Conservation (phyloP, 2,113 vertebrate species). For the Ceratotherium simum region DNA sequence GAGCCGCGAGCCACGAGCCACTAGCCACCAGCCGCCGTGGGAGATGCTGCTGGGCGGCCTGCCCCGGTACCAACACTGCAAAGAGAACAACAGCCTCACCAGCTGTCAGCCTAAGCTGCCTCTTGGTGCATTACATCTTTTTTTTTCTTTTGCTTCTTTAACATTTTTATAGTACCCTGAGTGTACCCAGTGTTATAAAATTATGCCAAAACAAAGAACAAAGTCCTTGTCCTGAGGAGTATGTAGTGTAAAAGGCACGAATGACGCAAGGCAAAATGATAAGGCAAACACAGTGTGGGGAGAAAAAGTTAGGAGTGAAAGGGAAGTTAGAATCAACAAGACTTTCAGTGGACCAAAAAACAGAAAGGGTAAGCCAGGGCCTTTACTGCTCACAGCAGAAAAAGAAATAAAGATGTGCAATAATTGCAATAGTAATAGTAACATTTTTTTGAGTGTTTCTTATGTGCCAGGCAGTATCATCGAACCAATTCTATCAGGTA, state of each 20-base stretch:
- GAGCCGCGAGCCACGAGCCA: accelerated
- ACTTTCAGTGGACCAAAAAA: not conserved
- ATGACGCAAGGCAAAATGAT: conserved; percentile 47
- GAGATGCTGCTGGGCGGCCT: not conserved
- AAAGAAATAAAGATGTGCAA: not conserved
- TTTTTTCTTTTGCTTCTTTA: conserved; percentile 39
- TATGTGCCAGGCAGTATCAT: not conserved
- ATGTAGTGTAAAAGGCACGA: not conserved
- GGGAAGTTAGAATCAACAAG: not conserved
- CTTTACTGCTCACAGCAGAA: not conserved
- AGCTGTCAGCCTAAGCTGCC: not conserved
- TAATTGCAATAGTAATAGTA: not conserved
- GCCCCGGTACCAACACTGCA: accelerated
- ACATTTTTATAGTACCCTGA: conserved; percentile 65
- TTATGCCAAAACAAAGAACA: conserved; percentile 72
- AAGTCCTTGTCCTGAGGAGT: conserved; percentile 61
- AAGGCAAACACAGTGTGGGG: conserved; percentile 20
- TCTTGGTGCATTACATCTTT: not conserved
- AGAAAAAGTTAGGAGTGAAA: not conserved
- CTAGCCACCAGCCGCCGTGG: not conserved
- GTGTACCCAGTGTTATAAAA: conserved; percentile 35
- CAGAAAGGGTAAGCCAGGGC: not conserved
- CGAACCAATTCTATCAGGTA: not conserved
- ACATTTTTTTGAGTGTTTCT: not conserved
- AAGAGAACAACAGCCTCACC: accelerated